Evolutionary conservation across 1,140 invertebrate species (phyloP), one percentile per base, ranked within the genome.

Genomic region (Telenomus remus): DNA sequence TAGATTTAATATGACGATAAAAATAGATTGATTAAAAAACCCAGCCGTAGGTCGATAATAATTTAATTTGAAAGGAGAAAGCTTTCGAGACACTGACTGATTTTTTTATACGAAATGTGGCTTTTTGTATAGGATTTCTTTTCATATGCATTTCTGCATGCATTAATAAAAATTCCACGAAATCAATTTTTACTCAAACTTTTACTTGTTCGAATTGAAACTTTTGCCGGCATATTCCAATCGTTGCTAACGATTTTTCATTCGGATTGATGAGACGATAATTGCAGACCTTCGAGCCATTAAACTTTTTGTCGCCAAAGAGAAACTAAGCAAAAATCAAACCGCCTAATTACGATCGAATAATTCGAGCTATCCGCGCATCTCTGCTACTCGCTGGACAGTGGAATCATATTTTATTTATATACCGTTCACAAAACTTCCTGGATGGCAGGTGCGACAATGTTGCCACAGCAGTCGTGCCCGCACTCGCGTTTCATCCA

Each of bases 381-480:
- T 37, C 37, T 11, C 34, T 12, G 39, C 34, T 39, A 39, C 37
- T 13, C 59, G 42, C 39, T 9, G 50, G 39, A 59, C 43, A 63
- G 71, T 68, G 50, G n/a, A 63, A 66, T 66, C 49, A 50, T 51
- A 56, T 74, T 74, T 74, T 74, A 74, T 74, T 74, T 74, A 65
- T 74, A 74, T 61, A 56, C 63, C 63, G 61, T 74, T 66, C 56
- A 74, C 71, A 74, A 74, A 74, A 74, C 63, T 74, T 74, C 57
- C 63, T 66, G 61, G 48, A 68, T 68, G 56, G 63, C 75, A 77
- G 66, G 72, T 77, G 19, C 6, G 75, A 68, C 68, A 70, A 49
- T 66, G 68, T 68, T 55, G 65, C 68, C 68, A 35, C 75, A 72
- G 63, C 70, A 73, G 70, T 57, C 61, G 70, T 73, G 61, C 50